phyloP scores from a whole-genome alignment of 1,140 invertebrate genomes.

The Rhopalosiphum maidis region DNA sequence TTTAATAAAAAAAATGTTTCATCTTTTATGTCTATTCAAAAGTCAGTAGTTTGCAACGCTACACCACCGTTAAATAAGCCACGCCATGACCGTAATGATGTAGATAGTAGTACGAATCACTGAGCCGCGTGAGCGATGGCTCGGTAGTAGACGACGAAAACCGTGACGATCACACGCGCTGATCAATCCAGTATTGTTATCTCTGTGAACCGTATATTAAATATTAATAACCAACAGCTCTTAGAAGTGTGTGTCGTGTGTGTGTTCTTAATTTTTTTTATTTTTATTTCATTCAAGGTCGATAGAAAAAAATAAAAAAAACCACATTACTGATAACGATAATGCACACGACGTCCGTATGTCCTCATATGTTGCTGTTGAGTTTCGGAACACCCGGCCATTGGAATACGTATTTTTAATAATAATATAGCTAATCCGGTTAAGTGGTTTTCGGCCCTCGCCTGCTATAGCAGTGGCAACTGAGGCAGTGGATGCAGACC shows the following conservation, averaged over 20 bases:
- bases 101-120: background rate
- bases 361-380: background rate
- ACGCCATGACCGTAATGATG: background rate
- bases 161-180: background rate
- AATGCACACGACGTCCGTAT: slow-evolving; percentile 39
- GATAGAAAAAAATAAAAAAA: background rate
- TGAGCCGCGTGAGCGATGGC: background rate
- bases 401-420: background rate
- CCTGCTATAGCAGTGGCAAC: background rate
- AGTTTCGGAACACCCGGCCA: slow-evolving; percentile 26
- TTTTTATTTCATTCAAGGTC: slow-evolving; percentile 35
- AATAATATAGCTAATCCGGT: slow-evolving; percentile 41
- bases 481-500: background rate
- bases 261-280: slow-evolving; percentile 6
- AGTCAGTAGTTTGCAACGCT: background rate
- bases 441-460: slow-evolving; percentile 39
- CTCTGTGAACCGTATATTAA: background rate
- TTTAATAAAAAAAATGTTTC: background rate
- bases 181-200: slow-evolving; percentile 9
- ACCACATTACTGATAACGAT: slow-evolving; percentile 47
- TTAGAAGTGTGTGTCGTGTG: background rate
- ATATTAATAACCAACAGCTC: background rate
- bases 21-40: background rate
- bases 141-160: background rate
- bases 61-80: background rate